Base-by-base conservation (phyloP, 2,113 vertebrate species). In the Archilochus colubris region DNA sequence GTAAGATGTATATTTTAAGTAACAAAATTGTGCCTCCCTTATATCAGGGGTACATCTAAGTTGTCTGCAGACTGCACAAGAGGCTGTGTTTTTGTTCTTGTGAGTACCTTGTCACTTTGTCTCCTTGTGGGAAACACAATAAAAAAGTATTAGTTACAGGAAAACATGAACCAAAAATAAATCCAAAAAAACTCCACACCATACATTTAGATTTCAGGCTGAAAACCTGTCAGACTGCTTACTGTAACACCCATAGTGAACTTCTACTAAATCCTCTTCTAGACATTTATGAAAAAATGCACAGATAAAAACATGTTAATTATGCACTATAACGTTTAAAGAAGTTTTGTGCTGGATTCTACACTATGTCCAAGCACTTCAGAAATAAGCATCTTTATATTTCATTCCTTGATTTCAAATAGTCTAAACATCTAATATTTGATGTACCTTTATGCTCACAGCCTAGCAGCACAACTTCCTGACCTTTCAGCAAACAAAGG, bases 401-500 rank as follows among this genome's bases (percentile, higher is more conserved):
- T 88, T 90, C 90, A 89, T 89, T 94, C 86, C 82, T 96, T 31
- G 24, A 72, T 96, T 97, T 93, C 70, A 73, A 86, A 63, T 7
- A 81, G 44, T 40, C 83, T 72, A 73, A 61, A 93, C 69, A 66
- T 86, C 79, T 81, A 85, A 54, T 50, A 80, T 18, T 68, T 40
- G 88, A 88, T 69, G 38, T 85, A 78, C 58, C 82, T 86, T 88
- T 73, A 78, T 0, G 6, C 63, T 73, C n/a, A 27, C 36, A 86
- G 91, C 58, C 64, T 82, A 62, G 75, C 22, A 43, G 55, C 3
- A 67, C 28, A 91, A 80, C 82, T 94, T 82, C 90, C 40, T 92
- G 88, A 94, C 96, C 91, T 89, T 96, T 89, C 74, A 83, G 80
- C 67, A 83, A 82, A 92, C 93, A 86, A 66, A 91, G 88, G 81